Conservation (phyloP, 2,888 invertebrate species). For the Cantharis nigra region DNA sequence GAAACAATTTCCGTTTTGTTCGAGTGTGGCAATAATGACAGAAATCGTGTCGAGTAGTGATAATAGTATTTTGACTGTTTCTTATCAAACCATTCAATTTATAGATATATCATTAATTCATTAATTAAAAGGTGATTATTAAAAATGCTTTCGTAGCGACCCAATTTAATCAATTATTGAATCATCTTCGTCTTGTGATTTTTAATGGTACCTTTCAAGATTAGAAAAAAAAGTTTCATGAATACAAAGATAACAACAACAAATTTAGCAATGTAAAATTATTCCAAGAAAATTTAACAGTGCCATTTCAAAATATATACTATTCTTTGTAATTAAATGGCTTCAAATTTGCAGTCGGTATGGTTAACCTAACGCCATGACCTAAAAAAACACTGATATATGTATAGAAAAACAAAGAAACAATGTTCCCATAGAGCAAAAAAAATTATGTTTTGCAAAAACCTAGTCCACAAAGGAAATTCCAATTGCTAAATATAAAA, state of each 20-base stretch:
- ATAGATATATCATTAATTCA: not conserved
- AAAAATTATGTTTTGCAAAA: no score
- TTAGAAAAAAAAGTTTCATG: not conserved
- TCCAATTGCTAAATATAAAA: not conserved
- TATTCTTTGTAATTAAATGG: no score
- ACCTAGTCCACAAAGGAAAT: no score
- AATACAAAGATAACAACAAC: not conserved
- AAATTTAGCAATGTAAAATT: not conserved
- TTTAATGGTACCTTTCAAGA: not conserved
- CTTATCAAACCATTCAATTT: not conserved
- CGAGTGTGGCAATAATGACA: conserved; percentile 2
- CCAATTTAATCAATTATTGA: not conserved
- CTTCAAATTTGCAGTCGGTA: not conserved
- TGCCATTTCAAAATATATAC: not conserved
- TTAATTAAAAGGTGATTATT: not conserved
- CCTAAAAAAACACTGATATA: not conserved
- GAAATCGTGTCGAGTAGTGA: not conserved
- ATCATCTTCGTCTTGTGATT: not conserved
- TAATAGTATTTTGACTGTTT: conserved; percentile 17
- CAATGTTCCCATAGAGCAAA: not conserved
- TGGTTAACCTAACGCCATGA: not conserved
- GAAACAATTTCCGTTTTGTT: not conserved
- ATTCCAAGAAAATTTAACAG: not conserved
- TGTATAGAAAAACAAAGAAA: not conserved
- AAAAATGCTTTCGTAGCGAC: not conserved